phyloP scores from a whole-genome alignment of 2,797 vertebrate species.

The Denticeps clupeoides region DNA sequence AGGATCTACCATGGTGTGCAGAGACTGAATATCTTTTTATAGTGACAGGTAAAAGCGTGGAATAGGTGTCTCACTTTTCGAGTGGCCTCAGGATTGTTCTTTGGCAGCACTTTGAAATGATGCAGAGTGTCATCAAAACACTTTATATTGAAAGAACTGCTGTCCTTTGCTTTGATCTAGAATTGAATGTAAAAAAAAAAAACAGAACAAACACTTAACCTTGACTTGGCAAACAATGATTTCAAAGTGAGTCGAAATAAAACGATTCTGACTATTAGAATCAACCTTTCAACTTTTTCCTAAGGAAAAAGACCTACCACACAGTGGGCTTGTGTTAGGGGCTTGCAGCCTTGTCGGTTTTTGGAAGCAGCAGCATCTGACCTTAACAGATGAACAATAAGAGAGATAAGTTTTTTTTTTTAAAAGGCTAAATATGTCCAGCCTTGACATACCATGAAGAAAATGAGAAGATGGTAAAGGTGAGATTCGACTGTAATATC shows the following conservation, averaged over 20 bases:
- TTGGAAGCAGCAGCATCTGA: conserved; percentile 65
- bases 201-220: too few species aligned
- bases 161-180: conserved; percentile 76
- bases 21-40: too few species aligned
- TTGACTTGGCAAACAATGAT: too few species aligned
- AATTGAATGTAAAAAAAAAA: conserved; percentile 12
- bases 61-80: conserved; percentile 66
- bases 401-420: too few species aligned
- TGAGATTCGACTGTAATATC: too few species aligned
- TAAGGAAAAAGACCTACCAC: conserved; percentile 58
- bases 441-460: background rate
- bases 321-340: conserved; percentile 79
- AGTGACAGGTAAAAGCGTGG: background rate
- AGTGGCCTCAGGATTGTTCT: conserved; percentile 57
- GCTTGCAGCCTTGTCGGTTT: conserved; percentile 82
- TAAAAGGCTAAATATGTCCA: too few species aligned
- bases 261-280: background rate
- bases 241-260: background rate
- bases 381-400: conserved; percentile 45
- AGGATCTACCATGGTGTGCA: too few species aligned
- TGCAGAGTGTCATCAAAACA: conserved; percentile 90
- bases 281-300: background rate
- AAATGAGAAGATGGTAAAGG: background rate
- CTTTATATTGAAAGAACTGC: conserved; percentile 76
- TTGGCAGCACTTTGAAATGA: conserved; percentile 82